Base-by-base conservation (phyloP, 2,888 invertebrate genomes). In the Sthenelais limicola region DNA sequence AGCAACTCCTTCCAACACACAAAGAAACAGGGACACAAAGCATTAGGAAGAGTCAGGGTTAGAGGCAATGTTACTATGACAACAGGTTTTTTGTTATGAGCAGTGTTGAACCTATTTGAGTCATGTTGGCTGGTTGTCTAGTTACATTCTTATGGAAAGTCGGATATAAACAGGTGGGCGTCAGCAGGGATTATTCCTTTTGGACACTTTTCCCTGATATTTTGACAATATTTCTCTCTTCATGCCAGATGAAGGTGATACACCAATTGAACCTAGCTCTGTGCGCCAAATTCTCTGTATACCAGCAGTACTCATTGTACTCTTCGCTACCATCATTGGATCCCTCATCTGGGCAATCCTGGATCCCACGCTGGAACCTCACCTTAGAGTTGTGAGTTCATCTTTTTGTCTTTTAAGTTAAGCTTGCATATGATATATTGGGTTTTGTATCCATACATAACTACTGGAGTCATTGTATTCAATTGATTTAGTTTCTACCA, bases 291-390 rank as follows among this genome's bases (percentile, higher is more conserved):
- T 84, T 15, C 35, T 84, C n/a, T 68, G 76, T 24, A 76, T 80
- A 12, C 80, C 82, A 4, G 73, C 76, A 5, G 74, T 82, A 1
- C 49, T 80, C 0, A 68, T 85, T 3, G 80, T 81, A 68, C 76
- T 77, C 67, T 30, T 81, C 7, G 79, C 78, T 21, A 77, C 81
- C 5, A 58, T 80, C 5, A 79, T 86, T 3, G 85, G 85, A 12
- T 85, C 87, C 12, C 79, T 80, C 2, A 76, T 81, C 9, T 84
- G 82, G 82, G 74, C 82, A 2, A 76, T 82, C 21, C 72, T 83
- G n/a, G 84, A 84, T 72, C 84, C 84, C 0, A 83, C 81, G 5
- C 74, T 84, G 26, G 82, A 81, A 52, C 83, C 83, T 24, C 83
- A 82, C 68, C 75, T 84, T 1, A 73, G 77, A 51, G 76, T 74